Evolutionary conservation across 2,113 vertebrate genomes (phyloP).

Genomic region (Prolemur simus): DNA sequence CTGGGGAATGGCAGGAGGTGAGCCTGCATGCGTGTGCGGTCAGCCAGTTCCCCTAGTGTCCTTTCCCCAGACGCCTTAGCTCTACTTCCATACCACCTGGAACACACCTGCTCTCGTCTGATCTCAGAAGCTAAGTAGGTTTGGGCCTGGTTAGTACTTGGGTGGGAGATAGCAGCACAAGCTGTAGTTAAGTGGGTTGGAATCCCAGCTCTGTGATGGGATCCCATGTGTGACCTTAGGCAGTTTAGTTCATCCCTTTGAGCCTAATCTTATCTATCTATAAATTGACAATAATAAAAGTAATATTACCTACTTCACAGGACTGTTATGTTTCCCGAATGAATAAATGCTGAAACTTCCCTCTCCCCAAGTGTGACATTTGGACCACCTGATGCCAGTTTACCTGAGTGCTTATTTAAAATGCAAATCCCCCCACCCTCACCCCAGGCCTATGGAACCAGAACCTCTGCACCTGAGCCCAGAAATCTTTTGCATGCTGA

Average conservation of each 20-base stretch:
- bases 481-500: not conserved
- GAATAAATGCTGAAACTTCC: not conserved
- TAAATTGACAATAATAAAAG: conserved; percentile 27
- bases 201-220: not conserved
- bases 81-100: no score
- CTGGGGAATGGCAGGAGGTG: not conserved
- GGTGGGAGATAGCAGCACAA: not conserved
- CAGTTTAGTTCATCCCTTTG: not conserved
- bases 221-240: not conserved
- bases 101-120: no score
- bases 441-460: not conserved
- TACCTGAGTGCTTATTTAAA: not conserved
- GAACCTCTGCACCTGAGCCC: not conserved
- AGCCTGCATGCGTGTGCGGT: not conserved
- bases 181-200: not conserved
- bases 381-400: not conserved
- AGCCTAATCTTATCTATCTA: not conserved
- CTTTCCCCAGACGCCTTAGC: not conserved
- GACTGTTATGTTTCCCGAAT: not conserved
- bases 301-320: not conserved
- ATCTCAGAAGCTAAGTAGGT: no score
- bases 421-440: not conserved
- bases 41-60: not conserved
- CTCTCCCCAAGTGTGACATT: not conserved
- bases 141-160: no score